Evolutionary conservation across 2,888 invertebrate species (phyloP).

Genomic region (Andrena flavipes): DNA sequence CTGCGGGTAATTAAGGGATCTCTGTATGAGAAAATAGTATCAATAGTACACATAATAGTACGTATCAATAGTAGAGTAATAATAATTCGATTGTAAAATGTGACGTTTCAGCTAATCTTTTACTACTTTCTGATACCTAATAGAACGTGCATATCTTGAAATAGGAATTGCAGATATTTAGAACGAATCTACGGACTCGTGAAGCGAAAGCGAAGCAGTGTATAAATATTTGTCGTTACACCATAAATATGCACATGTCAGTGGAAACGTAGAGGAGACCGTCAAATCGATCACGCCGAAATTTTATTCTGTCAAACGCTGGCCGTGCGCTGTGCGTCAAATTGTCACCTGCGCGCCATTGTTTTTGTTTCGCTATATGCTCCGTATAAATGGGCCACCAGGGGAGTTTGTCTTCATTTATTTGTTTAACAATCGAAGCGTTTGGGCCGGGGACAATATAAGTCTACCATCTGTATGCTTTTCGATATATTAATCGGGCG

Average conservation of each 20-base stretch:
- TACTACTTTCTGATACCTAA: background rate
- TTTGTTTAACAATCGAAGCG: constrained; percentile 18
- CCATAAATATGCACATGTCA: constrained; percentile 26
- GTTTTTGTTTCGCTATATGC: constrained; percentile 18
- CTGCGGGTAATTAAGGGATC: background rate
- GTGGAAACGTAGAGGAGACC: constrained; percentile 4
- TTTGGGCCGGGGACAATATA: too few relatives aligned
- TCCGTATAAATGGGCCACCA: constrained; percentile 1
- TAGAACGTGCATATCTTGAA: background rate
- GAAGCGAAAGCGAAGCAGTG: background rate
- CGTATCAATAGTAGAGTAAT: background rate
- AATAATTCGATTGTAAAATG: background rate
- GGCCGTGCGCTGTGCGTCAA: constrained; percentile 29
- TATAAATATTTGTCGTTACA: constrained; percentile 19
- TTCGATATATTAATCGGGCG: background rate
- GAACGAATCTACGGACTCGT: background rate
- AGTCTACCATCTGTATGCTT: background rate
- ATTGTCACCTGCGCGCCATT: constrained; percentile 10
- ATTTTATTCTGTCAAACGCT: constrained; percentile 43
- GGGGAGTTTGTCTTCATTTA: constrained; percentile 24
- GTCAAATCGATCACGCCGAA: constrained; percentile 36
- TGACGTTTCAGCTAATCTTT: background rate
- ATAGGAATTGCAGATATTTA: background rate
- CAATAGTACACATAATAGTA: background rate
- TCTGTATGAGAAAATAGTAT: background rate